Evolutionary conservation across 2,113 vertebrate genomes (phyloP).

Genomic region (Plectropomus leopardus): DNA sequence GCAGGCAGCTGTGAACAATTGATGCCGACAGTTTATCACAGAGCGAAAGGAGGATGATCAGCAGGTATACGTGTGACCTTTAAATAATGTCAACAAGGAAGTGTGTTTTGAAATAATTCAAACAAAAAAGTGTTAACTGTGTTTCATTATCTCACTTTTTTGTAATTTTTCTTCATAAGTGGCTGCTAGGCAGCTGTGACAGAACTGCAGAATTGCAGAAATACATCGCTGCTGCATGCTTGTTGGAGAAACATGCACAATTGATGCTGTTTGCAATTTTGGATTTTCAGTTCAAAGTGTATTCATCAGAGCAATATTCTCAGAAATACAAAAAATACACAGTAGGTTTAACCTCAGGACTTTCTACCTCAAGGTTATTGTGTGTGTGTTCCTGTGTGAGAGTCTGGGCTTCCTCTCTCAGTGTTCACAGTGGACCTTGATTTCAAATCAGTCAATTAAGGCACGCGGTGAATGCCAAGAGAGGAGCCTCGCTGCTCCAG

Average conservation of each 20-base stretch:
- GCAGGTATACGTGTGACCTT: conserved; percentile 42
- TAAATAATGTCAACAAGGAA: conserved; percentile 1
- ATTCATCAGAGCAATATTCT: neutral
- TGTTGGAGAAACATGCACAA: neutral
- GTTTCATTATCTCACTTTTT: neutral
- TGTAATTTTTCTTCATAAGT: neutral
- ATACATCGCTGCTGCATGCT: neutral
- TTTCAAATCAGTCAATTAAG: conserved; percentile 90
- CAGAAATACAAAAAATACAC: neutral
- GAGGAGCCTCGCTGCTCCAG: conserved; percentile 75
- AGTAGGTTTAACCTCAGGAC: neutral
- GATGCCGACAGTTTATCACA: neutral
- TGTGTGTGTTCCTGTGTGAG: neutral
- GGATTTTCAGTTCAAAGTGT: no score
- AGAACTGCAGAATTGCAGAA: neutral
- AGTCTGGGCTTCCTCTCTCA: conserved; percentile 61
- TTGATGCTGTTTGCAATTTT: neutral
- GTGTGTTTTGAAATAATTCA: neutral
- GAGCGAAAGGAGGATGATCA: neutral
- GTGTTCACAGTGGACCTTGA: conserved; percentile 83
- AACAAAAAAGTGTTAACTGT: neutral
- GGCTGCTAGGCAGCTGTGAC: neutral
- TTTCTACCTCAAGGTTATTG: conserved; percentile 18
- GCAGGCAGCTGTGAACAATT: conserved; percentile 3
- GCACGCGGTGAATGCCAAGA: conserved; percentile 98